A percentile compares a stretch with the other conserved stretches of the same genome.
These are phyloP conservation scores for Diaperis boleti DNA, from an alignment of 2,888 invertebrate genomes.

Conservation along the genomic window DNA sequence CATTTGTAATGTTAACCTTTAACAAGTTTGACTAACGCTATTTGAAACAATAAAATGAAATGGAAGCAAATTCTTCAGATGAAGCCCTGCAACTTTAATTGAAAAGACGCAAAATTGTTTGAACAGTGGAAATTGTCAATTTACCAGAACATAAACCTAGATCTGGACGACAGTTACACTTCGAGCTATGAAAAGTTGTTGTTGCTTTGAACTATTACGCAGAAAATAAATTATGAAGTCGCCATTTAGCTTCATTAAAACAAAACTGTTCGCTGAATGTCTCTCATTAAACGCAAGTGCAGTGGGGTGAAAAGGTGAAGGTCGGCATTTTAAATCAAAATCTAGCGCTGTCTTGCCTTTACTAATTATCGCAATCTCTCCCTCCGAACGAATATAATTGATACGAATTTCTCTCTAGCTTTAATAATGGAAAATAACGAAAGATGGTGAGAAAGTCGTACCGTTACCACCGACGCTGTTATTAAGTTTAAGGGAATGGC, in stretches of 20 bases:
- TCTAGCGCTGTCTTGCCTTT: constrained; percentile 6
- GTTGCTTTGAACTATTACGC: neutral
- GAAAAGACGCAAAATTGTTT: no score
- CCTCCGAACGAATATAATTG: constrained; percentile 23
- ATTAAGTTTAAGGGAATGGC: constrained; percentile 48
- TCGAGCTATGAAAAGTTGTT: neutral
- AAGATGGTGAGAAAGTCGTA: constrained; percentile 19
- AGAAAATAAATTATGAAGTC: constrained; percentile 1
- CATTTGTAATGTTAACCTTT: no score
- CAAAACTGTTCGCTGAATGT: neutral
- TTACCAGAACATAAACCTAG: no score
- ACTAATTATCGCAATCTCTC: constrained; percentile 2
- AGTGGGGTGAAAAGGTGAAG: constrained; percentile 7
- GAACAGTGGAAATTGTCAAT: no score
- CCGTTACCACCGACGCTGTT: constrained; percentile 32
- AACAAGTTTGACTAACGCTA: no score
- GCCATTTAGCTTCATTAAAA: neutral
- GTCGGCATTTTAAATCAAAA: constrained; percentile 16
- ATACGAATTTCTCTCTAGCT: constrained; percentile 22
- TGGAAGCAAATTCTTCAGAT: no score
- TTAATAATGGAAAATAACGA: constrained; percentile 27
- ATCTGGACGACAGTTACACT: no score
- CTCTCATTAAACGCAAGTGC: constrained; percentile 6
- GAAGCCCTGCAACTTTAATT: no score
- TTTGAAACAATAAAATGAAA: no score